Base-by-base conservation (phyloP, 2,797 vertebrate genomes). In the Buphagus erythrorhynchus region DNA sequence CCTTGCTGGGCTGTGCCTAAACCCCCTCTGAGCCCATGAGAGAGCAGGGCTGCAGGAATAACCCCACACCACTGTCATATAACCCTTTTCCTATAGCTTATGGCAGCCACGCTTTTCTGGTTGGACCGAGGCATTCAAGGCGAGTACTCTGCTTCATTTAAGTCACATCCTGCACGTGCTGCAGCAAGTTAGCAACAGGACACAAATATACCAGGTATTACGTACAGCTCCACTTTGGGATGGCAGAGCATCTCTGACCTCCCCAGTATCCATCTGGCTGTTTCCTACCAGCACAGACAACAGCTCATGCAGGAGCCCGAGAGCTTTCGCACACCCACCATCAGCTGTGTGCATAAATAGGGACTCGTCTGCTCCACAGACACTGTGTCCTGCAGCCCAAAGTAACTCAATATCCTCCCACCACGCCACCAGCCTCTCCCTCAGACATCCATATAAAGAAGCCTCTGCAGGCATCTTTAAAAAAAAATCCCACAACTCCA, bases 401-500 rank as follows among this genome's bases (percentile, higher is more conserved):
- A 81, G 90, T 18, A 92, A 92, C 66, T 72, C 94, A 72, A 16
- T 66, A 94, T 81, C 93, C 63, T 93, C 75, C 82, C 75, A 95
- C 49, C n/a, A 48, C 2, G 0, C 38, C 57, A 36, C 68, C 87
- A 92, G 87, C 75, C 82, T 90, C 57, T 94, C 75, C 49, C 75
- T 88, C 75, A 80, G 65, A 74, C 4, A 2, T 46, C 45, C 89
- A 80, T 85, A 76, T 57, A 71, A 74, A 94, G 81, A 73, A 1
- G n/a, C 19, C 52, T 91, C 62, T 31, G 18, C 51, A 91, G 48
- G 75, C 88, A 69, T 58, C 63, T 81, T 65, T 6, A 13, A 75
- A 81, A 77, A 61, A 58, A 51, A n/a, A 36, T 35, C 72, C 63
- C 75, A 45, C 38, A 38, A 49, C 68, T 87, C 42, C 66, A 78